These are phyloP conservation scores for Diadumene lineata DNA, from an alignment of 92 coral and sea anemone genomes.

Conservation along the genomic window DNA sequence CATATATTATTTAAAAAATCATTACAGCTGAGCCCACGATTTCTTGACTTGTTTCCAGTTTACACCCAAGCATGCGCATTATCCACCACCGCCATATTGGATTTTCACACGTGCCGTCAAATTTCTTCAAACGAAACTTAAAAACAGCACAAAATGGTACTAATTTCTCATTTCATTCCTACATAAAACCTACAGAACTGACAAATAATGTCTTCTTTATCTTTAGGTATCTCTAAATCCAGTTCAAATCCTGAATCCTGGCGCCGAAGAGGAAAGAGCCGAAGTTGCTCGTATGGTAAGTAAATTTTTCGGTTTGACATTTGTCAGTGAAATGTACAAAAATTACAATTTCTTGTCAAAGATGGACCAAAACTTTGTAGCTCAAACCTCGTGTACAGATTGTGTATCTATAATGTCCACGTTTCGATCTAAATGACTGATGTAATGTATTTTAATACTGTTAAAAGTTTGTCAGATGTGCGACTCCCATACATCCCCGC, in stretches of 20 bases:
- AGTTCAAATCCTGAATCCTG: conserved; percentile 93
- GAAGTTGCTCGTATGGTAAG: conserved; percentile 95
- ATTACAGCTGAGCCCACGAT: neutral
- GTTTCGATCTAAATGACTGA: neutral
- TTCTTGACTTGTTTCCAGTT: neutral
- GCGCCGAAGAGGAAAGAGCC: conserved; percentile 96
- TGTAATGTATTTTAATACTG: neutral
- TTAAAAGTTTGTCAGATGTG: neutral
- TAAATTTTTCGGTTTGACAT: conserved; percentile 6
- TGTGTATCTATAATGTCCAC: neutral
- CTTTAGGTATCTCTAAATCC: conserved; percentile 94
- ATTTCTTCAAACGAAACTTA: conserved; percentile 17
- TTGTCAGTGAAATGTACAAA: conserved; percentile 26
- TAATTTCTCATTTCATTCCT: conserved; percentile 4
- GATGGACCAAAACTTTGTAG: neutral
- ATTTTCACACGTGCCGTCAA: conserved; percentile 67
- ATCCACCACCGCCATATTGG: conserved; percentile 49
- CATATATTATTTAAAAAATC: neutral
- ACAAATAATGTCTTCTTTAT: neutral
- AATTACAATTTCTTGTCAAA: neutral
- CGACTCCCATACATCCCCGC: conserved; percentile 13
- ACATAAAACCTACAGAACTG: neutral
- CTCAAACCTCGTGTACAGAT: neutral
- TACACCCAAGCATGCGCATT: conserved; percentile 48
- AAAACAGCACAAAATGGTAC: conserved; percentile 70